phyloP scores from a whole-genome alignment of 2,888 invertebrate genomes.

The Dione vanillae region DNA sequence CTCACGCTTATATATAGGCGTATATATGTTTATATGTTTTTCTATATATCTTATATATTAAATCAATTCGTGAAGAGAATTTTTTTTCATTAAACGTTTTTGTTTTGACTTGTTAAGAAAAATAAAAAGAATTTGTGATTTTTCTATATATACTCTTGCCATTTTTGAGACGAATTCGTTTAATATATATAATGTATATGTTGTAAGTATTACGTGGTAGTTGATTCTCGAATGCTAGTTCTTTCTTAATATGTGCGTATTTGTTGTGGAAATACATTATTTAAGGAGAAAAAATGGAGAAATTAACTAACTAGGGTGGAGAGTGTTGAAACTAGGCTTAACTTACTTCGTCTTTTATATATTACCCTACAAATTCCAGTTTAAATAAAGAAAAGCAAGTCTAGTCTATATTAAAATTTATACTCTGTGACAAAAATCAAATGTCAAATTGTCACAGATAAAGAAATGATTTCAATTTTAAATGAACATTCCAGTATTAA shows the following conservation, averaged over 20 bases:
- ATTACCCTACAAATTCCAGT: too few relatives aligned
- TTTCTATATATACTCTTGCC: neutral
- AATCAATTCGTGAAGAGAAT: neutral
- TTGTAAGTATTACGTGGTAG: constrained; percentile 5
- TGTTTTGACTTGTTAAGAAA: neutral
- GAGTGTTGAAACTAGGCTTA: too few relatives aligned
- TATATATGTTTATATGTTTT: constrained; percentile 2
- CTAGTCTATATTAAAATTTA: neutral
- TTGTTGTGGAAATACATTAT: constrained; percentile 1
- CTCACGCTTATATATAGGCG: constrained; percentile 19
- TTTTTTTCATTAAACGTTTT: neutral
- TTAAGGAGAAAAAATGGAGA: neutral
- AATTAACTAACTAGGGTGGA: too few relatives aligned
- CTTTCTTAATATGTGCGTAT: neutral
- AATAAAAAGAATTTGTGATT: neutral
- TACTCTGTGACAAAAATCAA: too few relatives aligned
- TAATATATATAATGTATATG: constrained; percentile 1
- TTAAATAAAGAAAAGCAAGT: neutral
- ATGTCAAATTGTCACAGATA: neutral
- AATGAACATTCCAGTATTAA: neutral
- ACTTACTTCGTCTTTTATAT: too few relatives aligned
- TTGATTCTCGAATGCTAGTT: constrained; percentile 2
- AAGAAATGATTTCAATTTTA: neutral
- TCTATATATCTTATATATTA: neutral
- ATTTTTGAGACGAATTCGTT: constrained; percentile 1